Evolutionary conservation across 2,888 invertebrate genomes (phyloP), one percentile per base, ranked within the genome.

Genomic region (Mellilla xanthometata): DNA sequence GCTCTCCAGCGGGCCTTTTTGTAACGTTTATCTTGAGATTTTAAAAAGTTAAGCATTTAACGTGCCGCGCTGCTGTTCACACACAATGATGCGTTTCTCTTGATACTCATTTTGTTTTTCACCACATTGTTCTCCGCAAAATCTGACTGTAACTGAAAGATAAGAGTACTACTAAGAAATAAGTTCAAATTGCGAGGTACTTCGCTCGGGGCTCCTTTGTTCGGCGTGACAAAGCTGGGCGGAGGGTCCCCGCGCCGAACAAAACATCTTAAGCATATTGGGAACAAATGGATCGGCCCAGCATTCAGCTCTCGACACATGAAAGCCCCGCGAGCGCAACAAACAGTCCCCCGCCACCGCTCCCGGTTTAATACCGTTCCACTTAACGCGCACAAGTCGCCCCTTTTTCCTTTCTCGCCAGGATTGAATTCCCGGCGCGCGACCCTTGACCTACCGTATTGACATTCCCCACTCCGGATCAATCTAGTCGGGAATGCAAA

Each of bases 1-100:
- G 23, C 49, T 23, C 49, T 45, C 27, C 30, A 50, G 26, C 33
- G 34, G 39, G 39, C 38, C 39, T 50, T 45, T 50, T 46, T 47
- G 29, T 61, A 62, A 64, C 60, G 64, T 70, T 70, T 68, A 64
- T 65, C 66, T 65, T 65, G 54, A 55, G 51, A 45, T 54, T 41
- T 58, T 58, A 54, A 54, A 60, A 59, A 58, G 55, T 52, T 46
- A 33, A 49, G 49, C 50, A 45, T 41, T 40, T 23, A 24, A 32
- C n/a, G 12, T n/a, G 8, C 13, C 26, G 2, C 2, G 12, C 3
- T 34, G 34, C 13, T 34, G 34, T 41, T 29, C 29, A 35, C 15
- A 29, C 28, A 29, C 19, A 28, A 28, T 19, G 28, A 36, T 28
- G 10, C 19, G 28, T 11, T 19, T 36, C 28, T 22, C 19, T 8